Conservation (phyloP, 2,888 invertebrate species). For the Scaptomyza reducta region DNA sequence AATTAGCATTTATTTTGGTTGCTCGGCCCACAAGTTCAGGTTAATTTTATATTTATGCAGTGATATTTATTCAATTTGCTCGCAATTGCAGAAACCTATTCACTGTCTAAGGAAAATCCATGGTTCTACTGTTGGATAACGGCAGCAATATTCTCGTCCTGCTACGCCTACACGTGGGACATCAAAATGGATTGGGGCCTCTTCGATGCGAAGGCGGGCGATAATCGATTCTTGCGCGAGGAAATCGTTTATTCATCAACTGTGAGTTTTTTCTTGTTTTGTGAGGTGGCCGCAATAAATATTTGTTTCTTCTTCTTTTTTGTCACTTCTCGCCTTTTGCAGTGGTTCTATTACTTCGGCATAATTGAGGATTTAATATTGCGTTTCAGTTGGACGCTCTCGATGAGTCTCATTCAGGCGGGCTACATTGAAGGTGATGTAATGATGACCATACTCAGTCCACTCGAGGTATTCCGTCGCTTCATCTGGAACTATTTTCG, state of each 20-base stretch:
- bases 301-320: constrained; percentile 64
- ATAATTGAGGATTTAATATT: constrained; percentile 92
- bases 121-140: constrained; percentile 90
- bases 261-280: constrained; percentile 84
- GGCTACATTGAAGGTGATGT: constrained; percentile 88
- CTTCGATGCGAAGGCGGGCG: constrained; percentile 90
- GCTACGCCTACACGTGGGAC: constrained; percentile 94
- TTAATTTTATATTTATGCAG: constrained; percentile 46
- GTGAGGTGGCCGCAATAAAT: constrained; percentile 64
- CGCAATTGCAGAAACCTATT: constrained; percentile 63
- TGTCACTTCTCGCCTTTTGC: constrained; percentile 28
- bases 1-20: constrained; percentile 58
- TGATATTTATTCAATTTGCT: neutral
- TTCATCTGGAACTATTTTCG: constrained; percentile 97
- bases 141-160: constrained; percentile 88
- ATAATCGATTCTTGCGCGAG: constrained; percentile 90
- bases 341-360: constrained; percentile 93
- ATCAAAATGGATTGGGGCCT: constrained; percentile 96
- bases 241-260: constrained; percentile 92
- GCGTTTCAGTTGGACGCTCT: constrained; percentile 91
- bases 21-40: constrained; percentile 45
- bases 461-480: constrained; percentile 89
- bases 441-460: constrained; percentile 88
- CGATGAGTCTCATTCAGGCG: constrained; percentile 88
- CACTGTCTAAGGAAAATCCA: constrained; percentile 86